Conservation (phyloP, 2,113 vertebrate species). For the Holacanthus passer region DNA sequence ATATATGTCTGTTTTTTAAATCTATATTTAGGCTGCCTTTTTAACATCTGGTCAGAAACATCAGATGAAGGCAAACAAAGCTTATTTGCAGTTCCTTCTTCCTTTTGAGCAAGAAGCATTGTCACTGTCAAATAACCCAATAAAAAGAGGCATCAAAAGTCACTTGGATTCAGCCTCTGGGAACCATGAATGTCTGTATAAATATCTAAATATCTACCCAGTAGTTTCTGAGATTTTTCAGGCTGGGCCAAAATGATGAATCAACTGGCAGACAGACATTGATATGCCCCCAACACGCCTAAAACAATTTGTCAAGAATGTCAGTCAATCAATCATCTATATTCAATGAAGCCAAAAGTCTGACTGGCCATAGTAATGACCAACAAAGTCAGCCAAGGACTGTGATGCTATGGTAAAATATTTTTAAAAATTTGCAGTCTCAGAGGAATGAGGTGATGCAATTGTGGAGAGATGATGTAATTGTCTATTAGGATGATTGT, state of each 20-base stretch:
- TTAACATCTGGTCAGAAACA: not conserved
- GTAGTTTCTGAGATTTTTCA: not conserved
- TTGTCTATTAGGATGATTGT: conserved; percentile 50
- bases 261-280: not conserved
- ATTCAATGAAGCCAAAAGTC: conserved; percentile 13
- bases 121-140: no score
- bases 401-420: conserved; percentile 12
- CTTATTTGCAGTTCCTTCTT: not conserved
- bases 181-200: no score
- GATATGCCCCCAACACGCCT: not conserved
- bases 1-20: not conserved
- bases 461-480: conserved; percentile 62
- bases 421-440: conserved; percentile 42
- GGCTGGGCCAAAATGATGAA: not conserved
- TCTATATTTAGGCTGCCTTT: not conserved
- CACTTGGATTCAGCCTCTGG: not conserved
- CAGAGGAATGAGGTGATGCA: conserved; percentile 33
- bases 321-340: conserved; percentile 15
- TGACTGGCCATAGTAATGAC: conserved; percentile 15
- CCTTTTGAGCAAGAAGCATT: no score
- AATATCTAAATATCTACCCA: not conserved
- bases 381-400: conserved; percentile 46
- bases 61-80: not conserved
- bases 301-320: not conserved
- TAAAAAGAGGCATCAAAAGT: no score